Conservation (phyloP, 1,140 invertebrate genomes). For the Hypsibius dujardini region DNA sequence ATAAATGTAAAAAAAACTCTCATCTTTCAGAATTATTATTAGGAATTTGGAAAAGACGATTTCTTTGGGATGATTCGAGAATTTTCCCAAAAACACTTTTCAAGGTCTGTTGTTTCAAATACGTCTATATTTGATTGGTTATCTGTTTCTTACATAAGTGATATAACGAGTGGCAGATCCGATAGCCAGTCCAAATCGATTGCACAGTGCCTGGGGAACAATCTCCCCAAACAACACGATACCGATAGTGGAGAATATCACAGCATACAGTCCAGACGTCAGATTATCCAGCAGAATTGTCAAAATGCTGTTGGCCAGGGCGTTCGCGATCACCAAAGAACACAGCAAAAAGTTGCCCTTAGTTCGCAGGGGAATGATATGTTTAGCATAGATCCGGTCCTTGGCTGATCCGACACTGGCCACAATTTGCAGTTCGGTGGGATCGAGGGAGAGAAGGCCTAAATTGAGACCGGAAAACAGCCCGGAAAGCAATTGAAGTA, state of each 20-base stretch:
- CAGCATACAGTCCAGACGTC: conserved; percentile 32
- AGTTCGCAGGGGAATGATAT: conserved; percentile 33
- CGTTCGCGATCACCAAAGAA: conserved; percentile 28
- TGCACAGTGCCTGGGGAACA: conserved; percentile 29
- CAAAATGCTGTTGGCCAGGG: conserved; percentile 27
- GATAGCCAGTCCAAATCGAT: conserved; percentile 31
- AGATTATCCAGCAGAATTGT: conserved; percentile 32
- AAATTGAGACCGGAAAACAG: no score
- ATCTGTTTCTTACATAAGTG: conserved; percentile 30
- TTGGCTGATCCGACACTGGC: conserved; percentile 27
- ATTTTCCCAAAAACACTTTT: no score
- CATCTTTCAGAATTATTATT: no score
- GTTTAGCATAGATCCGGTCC: conserved; percentile 35
- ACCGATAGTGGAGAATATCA: conserved; percentile 26
- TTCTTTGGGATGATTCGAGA: no score
- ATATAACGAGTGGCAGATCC: conserved; percentile 38
- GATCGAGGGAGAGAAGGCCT: no score
- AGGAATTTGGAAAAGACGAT: no score
- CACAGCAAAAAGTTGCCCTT: conserved; percentile 27
- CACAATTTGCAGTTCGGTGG: no score
- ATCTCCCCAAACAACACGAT: conserved; percentile 31
- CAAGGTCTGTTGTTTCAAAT: no score
- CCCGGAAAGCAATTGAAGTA: no score
- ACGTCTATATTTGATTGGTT: no score
- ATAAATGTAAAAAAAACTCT: no score